Percentiles rank a stretch among this genome's conserved stretches.
Evolutionary conservation across 1,140 invertebrate species (phyloP).

Genomic region (Plectus sambesii): DNA sequence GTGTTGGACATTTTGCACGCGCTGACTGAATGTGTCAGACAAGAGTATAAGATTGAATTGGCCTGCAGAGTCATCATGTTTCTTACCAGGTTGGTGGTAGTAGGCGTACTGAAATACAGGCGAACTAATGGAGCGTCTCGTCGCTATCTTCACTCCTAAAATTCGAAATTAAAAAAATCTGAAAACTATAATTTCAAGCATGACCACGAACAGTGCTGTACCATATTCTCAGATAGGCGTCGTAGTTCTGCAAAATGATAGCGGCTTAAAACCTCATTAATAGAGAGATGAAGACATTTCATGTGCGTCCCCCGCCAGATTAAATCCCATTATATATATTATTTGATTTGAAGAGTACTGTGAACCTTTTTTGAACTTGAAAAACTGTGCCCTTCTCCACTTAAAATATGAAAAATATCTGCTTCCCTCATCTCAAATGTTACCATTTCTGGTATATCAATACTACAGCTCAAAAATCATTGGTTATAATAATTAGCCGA

Average conservation of each 20-base stretch:
- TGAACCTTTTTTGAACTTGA: no score
- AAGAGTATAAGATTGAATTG: constrained; percentile 63
- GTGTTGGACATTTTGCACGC: constrained; percentile 66
- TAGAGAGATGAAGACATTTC: no score
- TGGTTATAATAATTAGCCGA: no score
- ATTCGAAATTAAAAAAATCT: constrained; percentile 1
- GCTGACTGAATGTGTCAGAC: constrained; percentile 58
- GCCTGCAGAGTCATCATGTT: constrained; percentile 63
- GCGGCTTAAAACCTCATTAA: background rate
- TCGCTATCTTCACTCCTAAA: constrained; percentile 1
- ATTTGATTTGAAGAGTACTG: no score
- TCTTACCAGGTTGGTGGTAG: constrained; percentile 55
- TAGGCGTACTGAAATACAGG: background rate
- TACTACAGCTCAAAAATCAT: no score
- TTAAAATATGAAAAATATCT: no score
- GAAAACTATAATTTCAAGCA: background rate
- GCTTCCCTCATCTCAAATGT: no score
- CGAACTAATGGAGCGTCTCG: no score
- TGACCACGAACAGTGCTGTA: background rate
- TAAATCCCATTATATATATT: no score
- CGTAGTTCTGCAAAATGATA: background rate
- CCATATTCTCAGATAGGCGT: background rate
- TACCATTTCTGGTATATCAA: no score
- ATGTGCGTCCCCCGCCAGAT: no score
- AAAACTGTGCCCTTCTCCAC: no score